Evolutionary conservation across 2,113 vertebrate species (phyloP).

Genomic region (Burhinus oedicnemus): DNA sequence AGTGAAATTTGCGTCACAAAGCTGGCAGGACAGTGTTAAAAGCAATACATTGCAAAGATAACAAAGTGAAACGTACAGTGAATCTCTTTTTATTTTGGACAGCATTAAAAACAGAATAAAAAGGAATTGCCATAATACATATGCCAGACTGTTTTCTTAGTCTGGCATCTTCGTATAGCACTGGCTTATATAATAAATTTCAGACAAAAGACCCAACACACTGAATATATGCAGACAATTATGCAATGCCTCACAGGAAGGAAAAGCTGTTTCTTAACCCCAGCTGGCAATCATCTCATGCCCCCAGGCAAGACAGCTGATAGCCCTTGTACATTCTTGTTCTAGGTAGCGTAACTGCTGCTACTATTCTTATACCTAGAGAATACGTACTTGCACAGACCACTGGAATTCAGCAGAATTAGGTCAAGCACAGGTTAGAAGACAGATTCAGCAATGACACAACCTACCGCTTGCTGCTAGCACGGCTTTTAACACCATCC

Average conservation of each 20-base stretch:
- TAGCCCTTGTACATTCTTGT: slow-evolving; percentile 30
- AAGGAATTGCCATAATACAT: neutral
- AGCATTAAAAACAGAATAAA: neutral
- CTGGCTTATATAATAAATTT: slow-evolving; percentile 15
- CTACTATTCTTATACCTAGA: slow-evolving; percentile 44
- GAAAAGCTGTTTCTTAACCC: neutral
- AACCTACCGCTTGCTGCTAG: neutral
- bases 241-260: slow-evolving; percentile 35
- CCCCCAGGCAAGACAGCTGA: slow-evolving; percentile 39
- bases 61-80: neutral
- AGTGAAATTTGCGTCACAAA: slow-evolving; percentile 16
- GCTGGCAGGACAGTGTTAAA: slow-evolving; percentile 22
- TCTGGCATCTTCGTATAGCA: neutral
- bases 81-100: neutral
- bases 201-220: neutral
- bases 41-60: neutral
- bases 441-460: neutral
- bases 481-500: neutral
- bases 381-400: neutral
- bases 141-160: neutral
- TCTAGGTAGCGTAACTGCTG: slow-evolving; percentile 19
- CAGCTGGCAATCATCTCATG: neutral
- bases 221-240: neutral
- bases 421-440: slow-evolving; percentile 34
- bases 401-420: slow-evolving; percentile 13